phyloP scores from a whole-genome alignment of 2,888 invertebrate genomes.

The Dasysyrphus albostriatus region DNA sequence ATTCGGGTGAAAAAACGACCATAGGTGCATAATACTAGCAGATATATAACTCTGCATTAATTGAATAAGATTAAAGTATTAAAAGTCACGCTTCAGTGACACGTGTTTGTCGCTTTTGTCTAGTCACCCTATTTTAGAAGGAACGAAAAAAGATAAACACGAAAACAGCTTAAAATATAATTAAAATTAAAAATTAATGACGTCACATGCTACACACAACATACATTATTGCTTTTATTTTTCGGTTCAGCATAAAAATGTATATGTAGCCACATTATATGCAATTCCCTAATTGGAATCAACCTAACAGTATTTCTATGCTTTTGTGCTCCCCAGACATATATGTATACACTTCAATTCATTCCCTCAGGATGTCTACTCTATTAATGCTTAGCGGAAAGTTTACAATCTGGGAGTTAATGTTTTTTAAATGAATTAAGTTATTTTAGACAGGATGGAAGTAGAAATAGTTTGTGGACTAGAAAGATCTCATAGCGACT shows the following conservation, averaged over 20 bases:
- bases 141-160: not conserved
- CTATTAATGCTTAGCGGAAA: not conserved
- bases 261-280: slow-evolving; percentile 31
- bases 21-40: not conserved
- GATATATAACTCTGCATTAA: slow-evolving; percentile 8
- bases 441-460: too few species aligned
- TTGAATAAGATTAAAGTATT: slow-evolving; percentile 17
- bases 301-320: slow-evolving; percentile 25
- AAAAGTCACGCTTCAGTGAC: slow-evolving; percentile 18
- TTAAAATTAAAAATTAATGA: slow-evolving; percentile 68
- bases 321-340: slow-evolving; percentile 12
- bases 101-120: slow-evolving; percentile 35
- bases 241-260: slow-evolving; percentile 1
- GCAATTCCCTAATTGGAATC: slow-evolving; percentile 63
- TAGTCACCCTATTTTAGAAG: slow-evolving; percentile 1
- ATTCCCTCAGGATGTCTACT: slow-evolving; percentile 19
- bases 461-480: too few species aligned
- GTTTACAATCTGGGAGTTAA: not conserved
- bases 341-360: slow-evolving; percentile 12
- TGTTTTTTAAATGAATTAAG: not conserved
- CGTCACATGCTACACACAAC: slow-evolving; percentile 19
- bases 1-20: not conserved
- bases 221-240: slow-evolving; percentile 22
- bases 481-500: too few species aligned
- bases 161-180: slow-evolving; percentile 43